phyloP scores from a whole-genome alignment of 1,140 invertebrate genomes.

The Monomorium pharaonis region DNA sequence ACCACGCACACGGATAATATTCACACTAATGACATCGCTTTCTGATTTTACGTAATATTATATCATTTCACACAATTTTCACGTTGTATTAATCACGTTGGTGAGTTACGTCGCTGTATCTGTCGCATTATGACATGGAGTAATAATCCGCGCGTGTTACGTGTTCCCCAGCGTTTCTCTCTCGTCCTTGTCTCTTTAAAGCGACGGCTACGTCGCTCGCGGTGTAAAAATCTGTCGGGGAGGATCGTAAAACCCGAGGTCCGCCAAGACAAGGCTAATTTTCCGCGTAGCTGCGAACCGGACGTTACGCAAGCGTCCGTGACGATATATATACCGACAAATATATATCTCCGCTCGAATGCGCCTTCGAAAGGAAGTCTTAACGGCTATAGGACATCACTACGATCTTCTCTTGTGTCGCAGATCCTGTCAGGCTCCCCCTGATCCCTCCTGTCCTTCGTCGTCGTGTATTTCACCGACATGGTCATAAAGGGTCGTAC shows the following conservation, averaged over 20 bases:
- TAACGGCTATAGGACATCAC: constrained; percentile 44
- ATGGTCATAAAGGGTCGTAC: constrained; percentile 62
- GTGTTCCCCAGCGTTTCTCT: not conserved
- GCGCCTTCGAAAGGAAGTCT: constrained; percentile 35
- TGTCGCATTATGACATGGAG: not conserved
- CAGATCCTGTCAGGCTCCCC: not conserved
- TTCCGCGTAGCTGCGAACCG: constrained; percentile 25
- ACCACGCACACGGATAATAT: not conserved
- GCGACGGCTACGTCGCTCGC: not conserved
- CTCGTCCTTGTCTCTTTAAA: not conserved
- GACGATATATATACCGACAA: constrained; percentile 20
- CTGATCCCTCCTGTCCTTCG: not conserved
- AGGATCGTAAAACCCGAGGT: constrained; percentile 41
- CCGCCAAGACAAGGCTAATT: constrained; percentile 51
- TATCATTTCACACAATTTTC: not conserved
- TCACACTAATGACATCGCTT: constrained; percentile 1
- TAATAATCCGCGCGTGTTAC: constrained; percentile 4
- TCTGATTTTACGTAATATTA: not conserved
- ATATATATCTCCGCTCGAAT: constrained; percentile 38
- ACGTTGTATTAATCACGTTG: constrained; percentile 7
- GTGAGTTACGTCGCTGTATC: not conserved
- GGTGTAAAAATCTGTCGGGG: constrained; percentile 43
- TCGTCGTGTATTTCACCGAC: constrained; percentile 25
- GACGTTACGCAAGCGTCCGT: constrained; percentile 24
- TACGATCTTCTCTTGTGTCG: constrained; percentile 19